phyloP scores from a whole-genome alignment of 2,797 vertebrate species.

The Lacerta bilineata region DNA sequence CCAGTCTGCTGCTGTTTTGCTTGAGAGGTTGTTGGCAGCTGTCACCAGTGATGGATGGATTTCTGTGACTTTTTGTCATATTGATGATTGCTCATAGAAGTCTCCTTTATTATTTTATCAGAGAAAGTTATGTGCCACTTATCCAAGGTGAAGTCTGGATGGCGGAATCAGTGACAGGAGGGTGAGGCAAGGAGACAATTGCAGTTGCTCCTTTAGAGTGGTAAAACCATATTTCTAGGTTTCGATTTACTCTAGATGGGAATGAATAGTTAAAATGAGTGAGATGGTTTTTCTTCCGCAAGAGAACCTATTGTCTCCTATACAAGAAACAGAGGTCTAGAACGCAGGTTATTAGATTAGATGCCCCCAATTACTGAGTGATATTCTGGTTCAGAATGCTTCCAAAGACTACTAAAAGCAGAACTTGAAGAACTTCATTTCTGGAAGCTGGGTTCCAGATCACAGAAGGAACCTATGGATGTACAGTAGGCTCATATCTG shows the following conservation, averaged over 20 bases:
- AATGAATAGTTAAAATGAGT: not conserved
- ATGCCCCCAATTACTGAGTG: not conserved
- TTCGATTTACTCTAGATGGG: slow-evolving; percentile 8
- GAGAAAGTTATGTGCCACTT: slow-evolving; percentile 73
- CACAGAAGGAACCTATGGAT: too few relatives aligned
- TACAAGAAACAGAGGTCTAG: not conserved
- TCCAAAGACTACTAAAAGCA: not conserved
- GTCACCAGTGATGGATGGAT: slow-evolving; percentile 76
- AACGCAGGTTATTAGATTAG: not conserved
- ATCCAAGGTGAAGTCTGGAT: slow-evolving; percentile 65
- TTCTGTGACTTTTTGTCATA: slow-evolving; percentile 78
- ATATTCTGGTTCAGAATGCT: not conserved
- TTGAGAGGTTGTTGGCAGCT: slow-evolving; percentile 74
- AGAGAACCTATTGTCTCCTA: not conserved
- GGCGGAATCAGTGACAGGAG: slow-evolving; percentile 32
- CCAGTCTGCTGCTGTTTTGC: slow-evolving; percentile 52
- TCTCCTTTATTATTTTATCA: slow-evolving; percentile 79
- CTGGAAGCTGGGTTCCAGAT: not conserved
- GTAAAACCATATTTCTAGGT: slow-evolving; percentile 9
- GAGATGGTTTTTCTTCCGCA: not conserved
- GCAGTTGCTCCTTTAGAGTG: not conserved
- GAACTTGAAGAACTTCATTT: not conserved
- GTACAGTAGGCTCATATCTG: too few relatives aligned
- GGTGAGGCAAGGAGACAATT: not conserved
- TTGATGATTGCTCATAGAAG: slow-evolving; percentile 76